phyloP scores from a whole-genome alignment of 2,888 invertebrate species.

The Chloroclysta siterata region DNA sequence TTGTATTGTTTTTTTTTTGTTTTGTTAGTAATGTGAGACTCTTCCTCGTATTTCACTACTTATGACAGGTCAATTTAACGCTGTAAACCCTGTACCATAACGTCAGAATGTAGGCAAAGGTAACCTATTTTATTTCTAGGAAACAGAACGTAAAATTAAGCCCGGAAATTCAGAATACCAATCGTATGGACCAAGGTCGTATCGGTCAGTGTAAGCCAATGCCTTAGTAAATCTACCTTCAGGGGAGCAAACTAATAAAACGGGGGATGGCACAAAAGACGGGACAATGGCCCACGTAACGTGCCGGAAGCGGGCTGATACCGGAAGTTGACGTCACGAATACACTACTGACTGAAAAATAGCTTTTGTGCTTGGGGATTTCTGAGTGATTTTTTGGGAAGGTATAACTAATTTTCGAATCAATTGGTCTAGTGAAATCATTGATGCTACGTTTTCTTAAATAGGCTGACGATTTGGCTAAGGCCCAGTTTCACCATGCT shows the following conservation, averaged over 20 bases:
- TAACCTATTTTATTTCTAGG: too few relatives aligned
- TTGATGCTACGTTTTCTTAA: too few relatives aligned
- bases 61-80: too few relatives aligned
- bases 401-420: neutral
- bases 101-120: too few relatives aligned
- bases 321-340: conserved; percentile 55
- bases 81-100: too few relatives aligned
- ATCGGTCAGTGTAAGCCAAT: conserved; percentile 18
- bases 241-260: conserved; percentile 66
- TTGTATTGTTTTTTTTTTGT: too few relatives aligned
- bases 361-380: conserved; percentile 10
- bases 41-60: too few relatives aligned
- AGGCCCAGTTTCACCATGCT: too few relatives aligned
- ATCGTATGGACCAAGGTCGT: conserved; percentile 8
- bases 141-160: too few relatives aligned
- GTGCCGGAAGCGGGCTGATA: conserved; percentile 54
- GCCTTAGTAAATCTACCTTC: conserved; percentile 40
- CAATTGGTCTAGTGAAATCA: neutral
- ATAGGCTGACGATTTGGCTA: too few relatives aligned
- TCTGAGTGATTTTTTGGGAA: conserved; percentile 1
- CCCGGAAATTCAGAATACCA: neutral
- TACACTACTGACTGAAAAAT: conserved; percentile 24
- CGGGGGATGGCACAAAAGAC: conserved; percentile 56
- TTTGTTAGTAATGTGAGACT: too few relatives aligned
- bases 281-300: conserved; percentile 62